A percentile compares a stretch with the other conserved stretches of the same genome.
Evolutionary conservation across 2,888 invertebrate genomes (phyloP).

Genomic region (Heteromyza rotundicornis): DNA sequence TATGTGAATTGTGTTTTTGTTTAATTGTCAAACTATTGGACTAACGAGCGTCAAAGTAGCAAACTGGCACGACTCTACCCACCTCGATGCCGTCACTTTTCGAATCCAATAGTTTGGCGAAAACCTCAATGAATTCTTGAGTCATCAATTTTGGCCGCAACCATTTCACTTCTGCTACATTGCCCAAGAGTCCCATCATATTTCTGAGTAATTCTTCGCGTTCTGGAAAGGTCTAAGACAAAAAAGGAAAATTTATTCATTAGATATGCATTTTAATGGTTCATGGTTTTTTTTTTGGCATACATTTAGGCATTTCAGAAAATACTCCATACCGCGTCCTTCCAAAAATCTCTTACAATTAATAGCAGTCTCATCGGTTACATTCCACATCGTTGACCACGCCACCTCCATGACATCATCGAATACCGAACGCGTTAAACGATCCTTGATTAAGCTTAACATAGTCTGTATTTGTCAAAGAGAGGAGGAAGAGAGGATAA

Average conservation of each 20-base stretch:
- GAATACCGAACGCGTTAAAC: conserved; percentile 77
- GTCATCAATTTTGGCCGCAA: conserved; percentile 86
- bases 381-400: conserved; percentile 99
- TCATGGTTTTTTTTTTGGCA: conserved; percentile 46
- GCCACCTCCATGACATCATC: conserved; percentile 97
- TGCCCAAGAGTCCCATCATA: conserved; percentile 97
- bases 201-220: conserved; percentile 91
- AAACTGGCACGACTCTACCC: conserved; percentile 32
- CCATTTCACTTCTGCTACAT: conserved; percentile 91
- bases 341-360: conserved; percentile 93
- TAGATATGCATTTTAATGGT: background rate
- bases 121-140: conserved; percentile 81
- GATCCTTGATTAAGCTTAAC: conserved; percentile 84
- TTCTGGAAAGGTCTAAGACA: conserved; percentile 79
- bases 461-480: too few relatives aligned
- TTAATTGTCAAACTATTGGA: too few relatives aligned
- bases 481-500: background rate
- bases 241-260: background rate
- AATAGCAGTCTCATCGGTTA: conserved; percentile 92
- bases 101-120: conserved; percentile 83
- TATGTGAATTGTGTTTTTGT: background rate
- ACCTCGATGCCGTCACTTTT: conserved; percentile 95
- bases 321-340: conserved; percentile 87
- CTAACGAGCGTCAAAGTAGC: too few relatives aligned
- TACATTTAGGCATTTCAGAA: conserved; percentile 86